Conservation (phyloP, 1,140 invertebrate species). For the Monomorium pharaonis region DNA sequence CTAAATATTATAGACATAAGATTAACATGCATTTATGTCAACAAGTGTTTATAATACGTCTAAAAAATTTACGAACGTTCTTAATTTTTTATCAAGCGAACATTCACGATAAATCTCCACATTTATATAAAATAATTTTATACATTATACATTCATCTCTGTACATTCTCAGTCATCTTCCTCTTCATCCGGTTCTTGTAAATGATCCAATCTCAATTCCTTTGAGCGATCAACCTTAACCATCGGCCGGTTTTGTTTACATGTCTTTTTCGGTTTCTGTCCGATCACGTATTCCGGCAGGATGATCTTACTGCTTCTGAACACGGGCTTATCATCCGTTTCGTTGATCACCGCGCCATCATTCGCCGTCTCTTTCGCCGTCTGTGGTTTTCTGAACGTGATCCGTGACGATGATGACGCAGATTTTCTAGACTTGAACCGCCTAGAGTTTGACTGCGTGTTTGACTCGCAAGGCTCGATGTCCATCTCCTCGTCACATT, state of each 20-base stretch:
- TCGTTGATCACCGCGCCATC: conserved; percentile 59
- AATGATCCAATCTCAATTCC: conserved; percentile 87
- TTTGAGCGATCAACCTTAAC: conserved; percentile 76
- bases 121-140: not conserved
- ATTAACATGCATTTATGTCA: not conserved
- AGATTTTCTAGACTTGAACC: conserved; percentile 73
- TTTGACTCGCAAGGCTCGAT: conserved; percentile 58
- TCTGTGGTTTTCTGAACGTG: conserved; percentile 73
- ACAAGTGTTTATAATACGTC: not conserved
- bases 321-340: conserved; percentile 85
- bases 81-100: not conserved
- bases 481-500: conserved; percentile 76
- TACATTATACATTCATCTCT: not conserved
- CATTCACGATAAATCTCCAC: not conserved
- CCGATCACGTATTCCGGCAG: conserved; percentile 94
- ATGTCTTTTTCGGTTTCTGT: conserved; percentile 85
- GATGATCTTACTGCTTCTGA: conserved; percentile 89
- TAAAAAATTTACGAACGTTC: not conserved
- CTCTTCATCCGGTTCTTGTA: conserved; percentile 86
- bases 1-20: not conserved
- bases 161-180: conserved; percentile 29
- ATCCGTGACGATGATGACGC: conserved; percentile 66
- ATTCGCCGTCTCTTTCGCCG: not conserved
- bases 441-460: conserved; percentile 57
- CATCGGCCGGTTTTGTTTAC: conserved; percentile 77